Evolutionary conservation across 2,888 invertebrate genomes (phyloP).

Genomic region (Eupithecia subfuscata): DNA sequence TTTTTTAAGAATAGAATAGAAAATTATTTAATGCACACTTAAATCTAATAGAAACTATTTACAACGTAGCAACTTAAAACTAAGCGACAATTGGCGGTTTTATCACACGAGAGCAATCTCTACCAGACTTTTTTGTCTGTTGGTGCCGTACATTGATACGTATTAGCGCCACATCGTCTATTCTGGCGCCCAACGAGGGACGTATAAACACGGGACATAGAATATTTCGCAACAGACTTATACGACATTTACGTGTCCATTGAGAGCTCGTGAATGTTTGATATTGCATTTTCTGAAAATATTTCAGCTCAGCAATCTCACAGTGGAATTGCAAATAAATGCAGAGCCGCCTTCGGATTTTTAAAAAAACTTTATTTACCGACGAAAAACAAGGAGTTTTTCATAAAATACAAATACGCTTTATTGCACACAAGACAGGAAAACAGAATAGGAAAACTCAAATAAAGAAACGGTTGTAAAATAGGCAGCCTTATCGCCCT

Average conservation of each 20-base stretch:
- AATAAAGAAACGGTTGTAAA: not conserved
- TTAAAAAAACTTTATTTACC: not conserved
- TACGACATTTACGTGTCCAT: slow-evolving; percentile 34
- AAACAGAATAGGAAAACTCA: not conserved
- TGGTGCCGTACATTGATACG: not conserved
- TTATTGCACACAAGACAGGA: not conserved
- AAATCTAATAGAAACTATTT: too few relatives aligned
- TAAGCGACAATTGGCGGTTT: too few relatives aligned
- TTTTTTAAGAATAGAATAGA: not conserved
- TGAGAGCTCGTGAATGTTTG: slow-evolving; percentile 31
- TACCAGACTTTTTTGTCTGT: not conserved
- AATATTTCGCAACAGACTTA: slow-evolving; percentile 31
- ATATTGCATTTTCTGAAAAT: slow-evolving; percentile 37
- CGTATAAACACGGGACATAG: slow-evolving; percentile 30
- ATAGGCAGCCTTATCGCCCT: not conserved
- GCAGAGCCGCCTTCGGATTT: not conserved
- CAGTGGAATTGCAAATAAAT: slow-evolving; percentile 25
- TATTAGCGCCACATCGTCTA: slow-evolving; percentile 3
- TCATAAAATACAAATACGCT: not conserved
- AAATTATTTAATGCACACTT: not conserved
- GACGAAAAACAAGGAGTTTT: not conserved
- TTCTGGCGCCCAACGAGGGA: slow-evolving; percentile 44
- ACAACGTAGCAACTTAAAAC: too few relatives aligned
- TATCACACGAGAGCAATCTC: too few relatives aligned
- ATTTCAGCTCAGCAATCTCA: slow-evolving; percentile 27